Percentiles rank a stretch among this genome's conserved stretches.
Conservation (phyloP, 2,888 invertebrate genomes). For the Unio pictorum region DNA sequence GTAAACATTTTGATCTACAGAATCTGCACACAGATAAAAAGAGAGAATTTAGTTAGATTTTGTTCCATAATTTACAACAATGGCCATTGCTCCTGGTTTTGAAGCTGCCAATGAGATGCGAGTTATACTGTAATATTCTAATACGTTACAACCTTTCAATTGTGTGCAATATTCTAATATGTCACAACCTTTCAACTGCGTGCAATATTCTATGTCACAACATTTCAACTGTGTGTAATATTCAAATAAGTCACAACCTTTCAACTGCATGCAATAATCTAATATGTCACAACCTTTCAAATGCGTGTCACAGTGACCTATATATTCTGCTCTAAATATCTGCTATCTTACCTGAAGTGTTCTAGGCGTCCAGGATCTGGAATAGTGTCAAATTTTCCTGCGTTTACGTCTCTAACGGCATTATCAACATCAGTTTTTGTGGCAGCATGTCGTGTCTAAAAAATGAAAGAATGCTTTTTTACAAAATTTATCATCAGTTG, state of each 20-base stretch:
- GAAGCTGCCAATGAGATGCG: too few species aligned
- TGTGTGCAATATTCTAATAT: too few species aligned
- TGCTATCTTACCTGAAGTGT: constrained; percentile 51
- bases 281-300: not conserved
- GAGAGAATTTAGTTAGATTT: too few species aligned
- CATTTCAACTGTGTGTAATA: not conserved
- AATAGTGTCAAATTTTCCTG: constrained; percentile 50
- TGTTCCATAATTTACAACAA: too few species aligned
- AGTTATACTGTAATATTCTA: too few species aligned
- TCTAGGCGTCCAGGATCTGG: constrained; percentile 51
- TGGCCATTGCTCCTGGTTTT: too few species aligned
- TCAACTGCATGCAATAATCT: too few species aligned
- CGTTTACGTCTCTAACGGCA: constrained; percentile 37
- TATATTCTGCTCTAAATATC: not conserved
- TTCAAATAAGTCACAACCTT: not conserved
- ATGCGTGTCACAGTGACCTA: not conserved
- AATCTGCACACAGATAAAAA: too few species aligned
- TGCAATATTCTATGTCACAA: not conserved
- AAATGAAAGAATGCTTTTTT: not conserved
- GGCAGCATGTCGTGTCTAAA: constrained; percentile 27
- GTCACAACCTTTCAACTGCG: not conserved
- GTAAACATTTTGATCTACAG: too few species aligned
- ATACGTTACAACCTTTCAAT: not conserved
- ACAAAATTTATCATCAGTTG: too few species aligned
- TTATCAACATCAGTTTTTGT: constrained; percentile 46